Base-by-base conservation (phyloP, 2,797 vertebrate species). In the Hirundo rustica region DNA sequence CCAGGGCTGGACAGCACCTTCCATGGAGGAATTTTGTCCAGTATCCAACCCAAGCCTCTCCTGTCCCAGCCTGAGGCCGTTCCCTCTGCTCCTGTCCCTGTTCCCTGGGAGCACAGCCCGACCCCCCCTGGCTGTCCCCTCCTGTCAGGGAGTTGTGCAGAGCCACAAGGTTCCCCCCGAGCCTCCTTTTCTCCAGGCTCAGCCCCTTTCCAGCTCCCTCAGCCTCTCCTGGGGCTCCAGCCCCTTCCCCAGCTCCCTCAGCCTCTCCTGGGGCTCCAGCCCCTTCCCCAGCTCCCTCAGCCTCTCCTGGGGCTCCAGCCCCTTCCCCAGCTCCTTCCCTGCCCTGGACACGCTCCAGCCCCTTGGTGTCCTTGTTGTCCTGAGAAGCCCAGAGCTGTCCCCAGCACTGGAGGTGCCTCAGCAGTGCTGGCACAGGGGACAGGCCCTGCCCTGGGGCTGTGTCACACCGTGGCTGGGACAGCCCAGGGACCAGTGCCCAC, bases 11-110 rank as follows among this genome's bases (percentile, higher is more conserved):
- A n/a, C n/a, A n/a, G n/a, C n/a, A n/a, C n/a, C 11, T 62, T 38
- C 32, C 12, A 16, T 11, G 11, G 1, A 44, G 26, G 10, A 13
- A 71, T 61, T 25, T 20, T 25, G 4, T 3, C 11, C 7, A 36
- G 3, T 44, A 17, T 13, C 16, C 21, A 32, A 0, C 14, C 21
- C 38, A 1, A 4, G 0, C 13, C 32, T 51, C 6, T 15, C 8
- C 54, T 16, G 20, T 21, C 13, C 1, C 55, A 38, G 7, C 55
- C 8, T 36, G 47, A 26, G 36, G 38, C 26, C 3, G 1, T 60
- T 51, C 13, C 53, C 36, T 29, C 54, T 51, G 7, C 55, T 62
- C 73, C 73, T 51, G 36, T 76, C 36, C 36, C 36, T 21, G 34
- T 42, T 26, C 29, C 45, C 29, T 38, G 45, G 21, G 10, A 58